Evolutionary conservation across 2,113 vertebrate genomes (phyloP), one percentile per base, ranked within the genome.

Genomic region (Odobenus rosmarus): DNA sequence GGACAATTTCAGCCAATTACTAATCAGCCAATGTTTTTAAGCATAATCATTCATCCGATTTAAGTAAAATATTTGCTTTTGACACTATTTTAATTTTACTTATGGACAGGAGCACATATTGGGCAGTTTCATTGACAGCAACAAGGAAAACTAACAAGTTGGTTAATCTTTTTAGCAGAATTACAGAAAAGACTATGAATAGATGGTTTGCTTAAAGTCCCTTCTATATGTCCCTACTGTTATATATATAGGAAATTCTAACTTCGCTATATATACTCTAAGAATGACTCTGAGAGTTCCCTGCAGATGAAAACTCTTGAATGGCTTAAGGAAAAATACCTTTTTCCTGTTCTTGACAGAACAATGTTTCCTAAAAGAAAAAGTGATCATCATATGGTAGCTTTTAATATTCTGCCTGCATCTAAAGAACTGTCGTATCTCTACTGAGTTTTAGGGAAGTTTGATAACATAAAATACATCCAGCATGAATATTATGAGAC

Each of bases 51-150:
- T 67, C 72, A 0, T 88, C 24, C 72, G 1, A 82, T 83, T 82
- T 86, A 62, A 67, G 24, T 53, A 51, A 88, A 92, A 55, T 77
- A 61, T 72, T 76, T 77, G 3, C n/a, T 96, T 85, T 94, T 72
- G 59, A 86, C 51, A 88, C 13, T 76, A 88, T 61, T 95, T 94
- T 90, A 77, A 19, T 59, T 94, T 92, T 93, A 33, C 39, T 94
- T 94, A 28, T 59, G 2, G 85, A 31, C 51, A 87, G 28, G 7
- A 84, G 1, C 13, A 53, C 18, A 84, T 31, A 84, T 77, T 61
- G 1, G 10, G 1, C 2, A 61, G 5, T 46, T 92, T 79, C 15
- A 72, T 11, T 89, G 28, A 77, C 18, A 67, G 3, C 49, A 57
- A 21, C 3, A 26, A 55, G 72, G 53, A 93, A 95, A 94, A 92